Evolutionary conservation across 2,797 vertebrate species (phyloP), one percentile per base, ranked within the genome.

Genomic region (Anabacerthia variegaticeps): DNA sequence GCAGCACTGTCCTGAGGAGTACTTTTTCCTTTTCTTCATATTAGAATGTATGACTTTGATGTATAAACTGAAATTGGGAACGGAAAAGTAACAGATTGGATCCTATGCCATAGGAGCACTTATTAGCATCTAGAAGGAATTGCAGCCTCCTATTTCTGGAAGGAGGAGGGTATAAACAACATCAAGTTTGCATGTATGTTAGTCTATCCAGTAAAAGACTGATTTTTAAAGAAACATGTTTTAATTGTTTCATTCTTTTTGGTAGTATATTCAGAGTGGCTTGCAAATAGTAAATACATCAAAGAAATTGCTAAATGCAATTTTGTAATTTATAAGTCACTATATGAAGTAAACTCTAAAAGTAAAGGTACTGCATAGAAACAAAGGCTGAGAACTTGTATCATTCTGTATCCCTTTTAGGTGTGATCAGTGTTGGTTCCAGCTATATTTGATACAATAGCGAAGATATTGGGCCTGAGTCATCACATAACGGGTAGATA

Each of bases 381-480:
- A 32, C 23, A 26, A 62, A 81, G 58, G 62, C 62, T 68, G 67
- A 87, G 74, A 82, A 75, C 78, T 51, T 87, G 49, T 92, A 14
- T 84, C n/a, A 28, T 85, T 96, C 66, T 91, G n/a, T 82, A 87
- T 89, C 78, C 62, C 36, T 93, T 93, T 87, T 67, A 87, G 88
- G 74, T 89, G 46, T 93, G 78, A 93, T 32, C 49, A 87, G 16
- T 91, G 62, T 91, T 91, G 71, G 28, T 85, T 94, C 90, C 90
- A 79, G 78, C 67, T 89, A 41, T 91, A 39, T 71, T 81, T 89
- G 62, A 77, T 87, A 89, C 54, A 85, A 2, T 73, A 91, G 56
- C 0, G 32, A 89, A 92, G 77, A 65, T 37, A 44, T 65, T 77
- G 66, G 62, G 69, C 82, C 59, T 44, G 92, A 91, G 85, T 89